Evolutionary conservation across 2,113 vertebrate genomes (phyloP).

Genomic region (Girardinichthys multiradiatus): DNA sequence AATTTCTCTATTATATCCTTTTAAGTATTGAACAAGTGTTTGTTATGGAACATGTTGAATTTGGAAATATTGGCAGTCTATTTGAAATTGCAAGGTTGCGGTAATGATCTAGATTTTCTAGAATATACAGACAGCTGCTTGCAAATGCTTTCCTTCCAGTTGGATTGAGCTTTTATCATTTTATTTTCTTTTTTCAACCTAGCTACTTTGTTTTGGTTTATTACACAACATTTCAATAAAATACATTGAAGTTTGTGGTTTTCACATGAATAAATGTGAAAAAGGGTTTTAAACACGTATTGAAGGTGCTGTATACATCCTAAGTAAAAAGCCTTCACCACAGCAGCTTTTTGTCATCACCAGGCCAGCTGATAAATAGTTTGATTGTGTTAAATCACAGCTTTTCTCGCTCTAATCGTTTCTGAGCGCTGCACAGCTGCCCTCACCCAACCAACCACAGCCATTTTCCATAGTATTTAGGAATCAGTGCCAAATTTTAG

Average conservation of each 20-base stretch:
- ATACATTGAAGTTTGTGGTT: neutral
- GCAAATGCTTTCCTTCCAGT: neutral
- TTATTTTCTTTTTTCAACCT: neutral
- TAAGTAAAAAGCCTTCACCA: neutral
- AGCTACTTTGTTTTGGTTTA: neutral
- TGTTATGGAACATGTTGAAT: no score
- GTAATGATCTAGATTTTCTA: no score
- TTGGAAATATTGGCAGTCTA: no score
- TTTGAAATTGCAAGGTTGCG: no score
- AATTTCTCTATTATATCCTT: no score
- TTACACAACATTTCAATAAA: neutral
- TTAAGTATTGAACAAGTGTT: no score
- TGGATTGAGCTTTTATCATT: neutral
- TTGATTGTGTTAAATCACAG: slow-evolving; percentile 40
- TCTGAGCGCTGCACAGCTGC: slow-evolving; percentile 21
- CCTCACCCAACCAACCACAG: slow-evolving; percentile 30
- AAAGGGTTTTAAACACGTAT: neutral
- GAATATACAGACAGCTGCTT: no score
- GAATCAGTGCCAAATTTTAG: slow-evolving; percentile 47
- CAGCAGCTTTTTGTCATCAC: slow-evolving; percentile 14
- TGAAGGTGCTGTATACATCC: no score
- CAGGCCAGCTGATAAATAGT: slow-evolving; percentile 24
- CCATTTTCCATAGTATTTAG: slow-evolving; percentile 62
- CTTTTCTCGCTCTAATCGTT: slow-evolving; percentile 22
- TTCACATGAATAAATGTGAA: neutral